These are phyloP conservation scores for Hippocampus abdominalis DNA, from an alignment of 2,113 vertebrate species.

Conservation along the genomic window DNA sequence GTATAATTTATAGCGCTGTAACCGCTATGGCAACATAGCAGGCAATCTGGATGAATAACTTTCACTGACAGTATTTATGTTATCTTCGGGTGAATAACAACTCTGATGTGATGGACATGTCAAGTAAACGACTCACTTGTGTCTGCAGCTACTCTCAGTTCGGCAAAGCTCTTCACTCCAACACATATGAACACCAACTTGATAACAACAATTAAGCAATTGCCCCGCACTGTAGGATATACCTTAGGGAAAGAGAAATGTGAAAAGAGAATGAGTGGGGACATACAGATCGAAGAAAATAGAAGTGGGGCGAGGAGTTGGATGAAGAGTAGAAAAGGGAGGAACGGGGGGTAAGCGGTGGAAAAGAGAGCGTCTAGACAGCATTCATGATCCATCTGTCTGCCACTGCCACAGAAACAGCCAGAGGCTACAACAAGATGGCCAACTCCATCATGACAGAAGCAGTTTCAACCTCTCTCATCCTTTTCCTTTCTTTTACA, in stretches of 20 bases:
- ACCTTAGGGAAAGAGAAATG: no score
- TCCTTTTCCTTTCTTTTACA: slow-evolving; percentile 8
- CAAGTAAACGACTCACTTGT: neutral
- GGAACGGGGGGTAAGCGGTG: slow-evolving; percentile 17
- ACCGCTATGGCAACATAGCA: no score
- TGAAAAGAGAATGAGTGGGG: neutral
- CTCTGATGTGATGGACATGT: neutral
- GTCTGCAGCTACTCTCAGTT: neutral
- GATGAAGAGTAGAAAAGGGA: neutral
- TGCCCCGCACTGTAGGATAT: neutral
- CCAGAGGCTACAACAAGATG: slow-evolving; percentile 78
- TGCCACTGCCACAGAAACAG: slow-evolving; percentile 81
- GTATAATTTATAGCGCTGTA: no score
- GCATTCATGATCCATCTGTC: slow-evolving; percentile 99
- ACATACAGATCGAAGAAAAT: neutral
- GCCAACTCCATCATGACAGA: slow-evolving; percentile 78
- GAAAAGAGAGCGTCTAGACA: slow-evolving; percentile 82
- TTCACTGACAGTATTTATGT: no score
- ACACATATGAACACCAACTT: neutral
- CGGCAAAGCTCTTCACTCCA: neutral
- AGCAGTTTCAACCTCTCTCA: slow-evolving; percentile 32
- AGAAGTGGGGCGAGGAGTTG: no score
- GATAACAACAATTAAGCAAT: neutral
- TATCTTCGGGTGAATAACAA: no score
- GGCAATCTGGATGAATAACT: no score